Base-by-base conservation (phyloP, 2,888 invertebrate genomes). In the Geophilus truncorum region DNA sequence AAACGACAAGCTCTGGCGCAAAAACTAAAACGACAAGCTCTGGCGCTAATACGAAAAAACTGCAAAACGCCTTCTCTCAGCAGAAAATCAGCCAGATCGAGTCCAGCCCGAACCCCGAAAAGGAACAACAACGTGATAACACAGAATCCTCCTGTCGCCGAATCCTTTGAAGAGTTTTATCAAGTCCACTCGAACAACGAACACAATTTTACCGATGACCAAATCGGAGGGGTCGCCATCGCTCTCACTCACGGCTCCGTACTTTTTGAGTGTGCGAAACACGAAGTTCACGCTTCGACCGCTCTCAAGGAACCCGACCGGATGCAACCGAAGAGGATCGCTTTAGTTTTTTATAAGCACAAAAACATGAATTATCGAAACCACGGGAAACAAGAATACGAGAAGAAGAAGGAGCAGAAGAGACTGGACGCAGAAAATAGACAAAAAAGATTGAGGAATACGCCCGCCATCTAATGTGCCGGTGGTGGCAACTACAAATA, bases 241-340 rank as follows among this genome's bases (percentile, higher is more conserved):
- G 97, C 97, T 2, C 89, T 98, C 36, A 92, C 93, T 51, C 97
- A 98, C 86, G 97, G 98, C 21, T 95, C 97, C 84, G 94, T 98
- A 7, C 89, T 98, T 40, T 96, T 98, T 87, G 97, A 98, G 89
- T 96, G 96, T 86, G 97, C 98, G 45, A 97, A 97, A 87, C 95
- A 97, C 86, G 98, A 98, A 88, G 92, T 97, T 90, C 97, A 98
- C 88, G 93, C 97, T 0, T 97, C 97, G 7, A 97, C 97, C 0
- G 94, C 96, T 0, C 90, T 98, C 57, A 92, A 92, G 85, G 91
- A 91, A 82, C 97, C 97, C 0, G 94, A 97, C 87, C 90, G 97
- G 80, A 90, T 93, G 80, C 92, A 93, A 84, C 98, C 98, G 0
- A 95, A 96, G 0, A 90, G 97, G 82, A 96, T 98, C 86, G 94